Evolutionary conservation across 2,888 invertebrate species (phyloP).

Genomic region (Smittia aterrima): DNA sequence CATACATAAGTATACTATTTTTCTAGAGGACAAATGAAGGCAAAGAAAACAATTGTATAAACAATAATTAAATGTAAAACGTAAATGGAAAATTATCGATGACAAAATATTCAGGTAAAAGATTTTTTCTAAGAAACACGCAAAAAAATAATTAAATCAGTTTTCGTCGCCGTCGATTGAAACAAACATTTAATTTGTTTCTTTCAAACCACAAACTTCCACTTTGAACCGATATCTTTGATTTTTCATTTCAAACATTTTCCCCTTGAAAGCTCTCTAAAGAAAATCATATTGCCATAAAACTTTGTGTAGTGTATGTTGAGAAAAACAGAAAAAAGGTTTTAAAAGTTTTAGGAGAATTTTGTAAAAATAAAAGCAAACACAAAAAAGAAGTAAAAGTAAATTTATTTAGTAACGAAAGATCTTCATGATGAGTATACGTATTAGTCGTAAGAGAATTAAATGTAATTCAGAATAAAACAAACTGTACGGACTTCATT

Average conservation of each 20-base stretch:
- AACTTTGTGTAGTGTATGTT: constrained; percentile 31
- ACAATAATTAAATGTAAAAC: constrained; percentile 24
- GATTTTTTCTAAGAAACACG: neutral
- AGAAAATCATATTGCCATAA: constrained; percentile 25
- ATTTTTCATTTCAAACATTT: neutral
- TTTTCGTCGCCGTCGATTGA: no score
- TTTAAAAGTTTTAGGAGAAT: constrained; percentile 34
- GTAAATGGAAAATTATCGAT: constrained; percentile 12
- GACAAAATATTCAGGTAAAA: constrained; percentile 34
- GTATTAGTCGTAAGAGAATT: constrained; percentile 26
- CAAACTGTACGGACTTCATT: constrained; percentile 10
- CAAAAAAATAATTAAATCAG: no score
- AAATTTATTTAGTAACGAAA: constrained; percentile 33
- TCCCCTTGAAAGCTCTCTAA: neutral
- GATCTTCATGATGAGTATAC: constrained; percentile 38
- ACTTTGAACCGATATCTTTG: no score
- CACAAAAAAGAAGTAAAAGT: constrained; percentile 17
- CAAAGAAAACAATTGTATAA: constrained; percentile 23
- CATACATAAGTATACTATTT: constrained; percentile 37
- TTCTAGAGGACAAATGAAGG: constrained; percentile 14
- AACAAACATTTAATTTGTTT: no score
- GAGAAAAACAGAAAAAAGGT: neutral
- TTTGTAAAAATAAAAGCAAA: constrained; percentile 32
- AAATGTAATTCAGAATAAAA: constrained; percentile 33
- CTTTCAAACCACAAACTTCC: no score